A percentile compares a stretch with the other conserved stretches of the same genome.
phyloP scores from a whole-genome alignment of 2,113 vertebrate species.

The Notarius quadriscutis region DNA sequence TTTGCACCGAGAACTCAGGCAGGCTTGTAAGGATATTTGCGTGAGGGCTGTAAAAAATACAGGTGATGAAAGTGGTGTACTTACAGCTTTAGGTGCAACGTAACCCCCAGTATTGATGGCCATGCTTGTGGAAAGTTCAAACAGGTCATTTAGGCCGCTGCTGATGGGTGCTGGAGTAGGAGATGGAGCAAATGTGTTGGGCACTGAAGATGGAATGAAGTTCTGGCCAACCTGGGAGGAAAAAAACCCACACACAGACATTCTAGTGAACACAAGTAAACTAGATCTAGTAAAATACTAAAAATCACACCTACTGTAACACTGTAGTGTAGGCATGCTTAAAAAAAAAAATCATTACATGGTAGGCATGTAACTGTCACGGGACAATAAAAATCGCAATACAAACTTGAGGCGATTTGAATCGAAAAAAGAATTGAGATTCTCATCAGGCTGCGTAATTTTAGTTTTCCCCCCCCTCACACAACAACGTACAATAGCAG shows the following conservation, averaged over 20 bases:
- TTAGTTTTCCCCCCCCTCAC: no score
- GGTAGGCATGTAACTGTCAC: no score
- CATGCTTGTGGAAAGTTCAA: constrained; percentile 93
- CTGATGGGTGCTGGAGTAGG: constrained; percentile 90
- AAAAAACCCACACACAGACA: not conserved
- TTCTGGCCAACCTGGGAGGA: constrained; percentile 91
- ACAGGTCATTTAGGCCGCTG: constrained; percentile 93
- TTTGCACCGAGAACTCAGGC: not conserved
- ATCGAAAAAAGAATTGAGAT: no score
- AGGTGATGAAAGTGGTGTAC: constrained; percentile 48
- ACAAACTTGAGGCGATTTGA: no score
- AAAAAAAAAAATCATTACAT: not conserved
- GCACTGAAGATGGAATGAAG: constrained; percentile 93
- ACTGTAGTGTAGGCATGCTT: not conserved
- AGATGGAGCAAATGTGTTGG: constrained; percentile 93
- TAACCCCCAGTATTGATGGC: constrained; percentile 91
- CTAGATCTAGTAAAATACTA: not conserved
- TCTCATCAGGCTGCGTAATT: no score
- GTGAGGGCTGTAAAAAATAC: not conserved
- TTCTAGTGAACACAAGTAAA: not conserved
- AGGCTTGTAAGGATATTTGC: not conserved
- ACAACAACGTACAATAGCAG: no score
- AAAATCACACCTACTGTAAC: not conserved
- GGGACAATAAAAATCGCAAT: no score
- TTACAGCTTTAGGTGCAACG: constrained; percentile 85